Evolutionary conservation across 2,113 vertebrate genomes (phyloP), one percentile per base, ranked within the genome.

Genomic region (Syrmaticus mikado): DNA sequence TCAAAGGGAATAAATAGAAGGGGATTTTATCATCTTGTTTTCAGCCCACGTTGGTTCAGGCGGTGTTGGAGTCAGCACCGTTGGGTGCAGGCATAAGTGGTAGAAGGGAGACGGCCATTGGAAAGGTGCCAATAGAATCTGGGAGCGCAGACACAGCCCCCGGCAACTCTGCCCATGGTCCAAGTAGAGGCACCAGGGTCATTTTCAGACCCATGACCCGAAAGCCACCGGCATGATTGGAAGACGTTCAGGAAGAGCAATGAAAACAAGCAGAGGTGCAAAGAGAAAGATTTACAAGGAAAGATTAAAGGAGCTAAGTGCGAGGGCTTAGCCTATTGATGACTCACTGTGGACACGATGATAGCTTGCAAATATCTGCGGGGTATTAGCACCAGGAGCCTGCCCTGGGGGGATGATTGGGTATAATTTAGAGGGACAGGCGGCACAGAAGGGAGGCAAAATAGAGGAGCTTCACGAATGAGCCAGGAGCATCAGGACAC

Each of bases 211-310:
- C 76, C 65, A 30, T 90, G 80, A 88, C 80, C 40, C 0, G 8
- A 78, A 95, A 85, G 73, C 70, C 73, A 32, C 61, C 65, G 53
- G 72, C 36, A 78, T 32, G 72, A 82, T 64, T 83, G 93, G 82
- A 93, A 93, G 87, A 93, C 40, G 1, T 89, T 88, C 85, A 92
- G 88, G 75, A 95, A 96, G 83, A 82, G 87, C 61, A 81, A 92
- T 88, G 91, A 90, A 87, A 96, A 88, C 62, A 81, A 91, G 62
- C 58, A 93, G 94, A 94, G 83, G 92, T 93, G 89, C 75, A 92
- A 91, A 94, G 81, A 53, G 57, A 91, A 89, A 92, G 84, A 96
- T 93, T 97, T 97, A 95, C 94, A 90, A 92, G 92, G 85, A 95
- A 88, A 85, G 91, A 96, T 94, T 96, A 87, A 94, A 89, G 87